These are phyloP conservation scores for Dissostichus mawsoni DNA, from an alignment of 2,113 vertebrate genomes.

Conservation along the genomic window DNA sequence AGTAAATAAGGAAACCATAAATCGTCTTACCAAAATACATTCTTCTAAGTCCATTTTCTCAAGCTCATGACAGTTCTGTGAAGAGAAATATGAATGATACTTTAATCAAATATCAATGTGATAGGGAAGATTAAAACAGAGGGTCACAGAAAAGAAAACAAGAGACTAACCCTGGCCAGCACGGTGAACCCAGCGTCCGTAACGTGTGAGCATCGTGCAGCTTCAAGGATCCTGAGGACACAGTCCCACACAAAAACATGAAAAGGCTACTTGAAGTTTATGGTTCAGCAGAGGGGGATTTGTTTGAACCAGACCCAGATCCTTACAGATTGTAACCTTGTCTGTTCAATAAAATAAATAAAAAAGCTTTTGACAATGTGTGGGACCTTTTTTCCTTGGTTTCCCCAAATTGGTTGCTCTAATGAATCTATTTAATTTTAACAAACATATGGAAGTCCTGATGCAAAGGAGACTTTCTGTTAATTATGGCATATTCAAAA, in stretches of 20 bases:
- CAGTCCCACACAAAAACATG: conserved; percentile 46
- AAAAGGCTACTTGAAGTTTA: not conserved
- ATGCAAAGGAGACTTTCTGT: not conserved
- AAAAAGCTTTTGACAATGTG: not conserved
- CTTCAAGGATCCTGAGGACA: conserved; percentile 90
- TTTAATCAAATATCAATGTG: not conserved
- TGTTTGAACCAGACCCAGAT: conserved; percentile 2
- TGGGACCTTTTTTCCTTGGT: not conserved
- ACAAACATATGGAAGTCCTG: not conserved
- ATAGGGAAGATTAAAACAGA: conserved; percentile 2
- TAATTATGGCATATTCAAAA: not conserved
- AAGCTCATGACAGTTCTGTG: conserved; percentile 92
- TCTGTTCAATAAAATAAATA: not conserved
- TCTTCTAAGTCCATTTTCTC: conserved; percentile 98
- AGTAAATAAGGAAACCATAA: conserved; percentile 5
- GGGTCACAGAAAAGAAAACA: not conserved
- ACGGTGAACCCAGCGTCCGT: conserved; percentile 93
- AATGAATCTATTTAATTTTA: not conserved
- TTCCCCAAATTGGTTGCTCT: not conserved
- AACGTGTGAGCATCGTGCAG: conserved; percentile 92
- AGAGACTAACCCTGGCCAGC: conserved; percentile 88
- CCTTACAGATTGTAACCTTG: not conserved
- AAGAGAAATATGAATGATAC: conserved; percentile 25
- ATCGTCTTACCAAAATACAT: conserved; percentile 91
- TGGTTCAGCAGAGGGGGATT: not conserved